A percentile compares a stretch with the other conserved stretches of the same genome.
Evolutionary conservation across 2,797 vertebrate species (phyloP).

Genomic region (Pseudopleuronectes americanus): DNA sequence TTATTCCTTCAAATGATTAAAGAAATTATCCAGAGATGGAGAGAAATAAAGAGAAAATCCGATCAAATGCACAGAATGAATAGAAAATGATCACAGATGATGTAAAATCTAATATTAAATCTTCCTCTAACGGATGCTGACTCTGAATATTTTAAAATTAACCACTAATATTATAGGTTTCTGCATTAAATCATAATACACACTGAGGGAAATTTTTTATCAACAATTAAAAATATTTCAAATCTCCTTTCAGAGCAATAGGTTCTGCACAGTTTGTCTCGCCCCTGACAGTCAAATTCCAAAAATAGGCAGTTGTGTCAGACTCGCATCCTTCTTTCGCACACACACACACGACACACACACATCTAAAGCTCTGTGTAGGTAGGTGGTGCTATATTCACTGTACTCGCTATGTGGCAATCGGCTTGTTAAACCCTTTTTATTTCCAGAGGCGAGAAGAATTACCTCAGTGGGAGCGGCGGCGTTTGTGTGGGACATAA

Average conservation of each 20-base stretch:
- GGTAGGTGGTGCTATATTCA: conserved; percentile 65
- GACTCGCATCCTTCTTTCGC: conserved; percentile 41
- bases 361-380: conserved; percentile 13
- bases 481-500: conserved; percentile 59
- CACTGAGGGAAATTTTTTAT: too few relatives aligned
- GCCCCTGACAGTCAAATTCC: conserved; percentile 57
- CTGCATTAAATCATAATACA: neutral
- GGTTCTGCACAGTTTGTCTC: conserved; percentile 49
- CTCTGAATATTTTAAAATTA: neutral
- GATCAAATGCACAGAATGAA: conserved; percentile 23
- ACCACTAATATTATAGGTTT: neutral
- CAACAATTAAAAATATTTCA: conserved; percentile 19
- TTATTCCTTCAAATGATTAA: conserved; percentile 24
- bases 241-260: conserved; percentile 33
- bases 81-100: conserved; percentile 13
- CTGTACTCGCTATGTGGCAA: conserved; percentile 45
- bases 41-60: conserved; percentile 23
- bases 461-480: conserved; percentile 39
- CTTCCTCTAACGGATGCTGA: conserved; percentile 3
- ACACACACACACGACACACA: conserved; percentile 15
- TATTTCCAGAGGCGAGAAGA: conserved; percentile 41
- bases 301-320: conserved; percentile 76
- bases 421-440: conserved; percentile 55
- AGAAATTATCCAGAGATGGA: conserved; percentile 14
- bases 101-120: conserved; percentile 11